Conservation (phyloP, 2,797 vertebrate genomes). For the Alcedo quadribrachys region DNA sequence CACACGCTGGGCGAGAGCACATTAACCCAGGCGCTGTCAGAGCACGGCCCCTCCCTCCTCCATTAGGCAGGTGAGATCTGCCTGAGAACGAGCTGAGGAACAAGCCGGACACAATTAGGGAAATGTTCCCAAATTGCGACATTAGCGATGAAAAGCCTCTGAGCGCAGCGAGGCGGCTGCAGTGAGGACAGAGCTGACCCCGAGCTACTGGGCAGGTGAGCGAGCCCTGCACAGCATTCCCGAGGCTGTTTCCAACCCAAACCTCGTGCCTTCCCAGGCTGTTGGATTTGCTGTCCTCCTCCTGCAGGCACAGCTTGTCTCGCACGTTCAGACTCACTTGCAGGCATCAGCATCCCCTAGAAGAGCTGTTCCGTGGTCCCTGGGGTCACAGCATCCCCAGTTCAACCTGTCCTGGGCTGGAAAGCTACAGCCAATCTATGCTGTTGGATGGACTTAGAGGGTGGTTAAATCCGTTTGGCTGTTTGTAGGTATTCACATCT, state of each 20-base stretch:
- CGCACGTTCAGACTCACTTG: neutral
- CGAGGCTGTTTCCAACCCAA: neutral
- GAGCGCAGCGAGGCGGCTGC: neutral
- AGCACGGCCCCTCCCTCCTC: neutral
- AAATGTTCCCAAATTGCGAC: neutral
- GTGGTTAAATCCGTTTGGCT: neutral
- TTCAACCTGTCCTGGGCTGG: neutral
- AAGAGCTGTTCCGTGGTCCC: neutral
- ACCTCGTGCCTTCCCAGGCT: neutral
- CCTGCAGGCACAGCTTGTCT: neutral
- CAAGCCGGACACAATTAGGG: neutral
- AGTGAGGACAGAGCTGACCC: neutral
- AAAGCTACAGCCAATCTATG: neutral
- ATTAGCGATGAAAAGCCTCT: neutral
- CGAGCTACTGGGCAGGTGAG: neutral
- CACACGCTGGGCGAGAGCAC: neutral
- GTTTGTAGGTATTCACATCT: neutral
- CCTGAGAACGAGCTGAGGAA: neutral
- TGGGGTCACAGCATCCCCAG: neutral
- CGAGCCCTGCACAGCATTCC: neutral
- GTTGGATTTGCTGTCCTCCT: neutral
- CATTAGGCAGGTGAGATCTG: neutral
- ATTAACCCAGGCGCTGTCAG: neutral
- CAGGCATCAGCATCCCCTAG: neutral
- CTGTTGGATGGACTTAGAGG: neutral